These are phyloP conservation scores for Larimichthys crocea DNA, from an alignment of 2,113 vertebrate genomes.

Conservation along the genomic window DNA sequence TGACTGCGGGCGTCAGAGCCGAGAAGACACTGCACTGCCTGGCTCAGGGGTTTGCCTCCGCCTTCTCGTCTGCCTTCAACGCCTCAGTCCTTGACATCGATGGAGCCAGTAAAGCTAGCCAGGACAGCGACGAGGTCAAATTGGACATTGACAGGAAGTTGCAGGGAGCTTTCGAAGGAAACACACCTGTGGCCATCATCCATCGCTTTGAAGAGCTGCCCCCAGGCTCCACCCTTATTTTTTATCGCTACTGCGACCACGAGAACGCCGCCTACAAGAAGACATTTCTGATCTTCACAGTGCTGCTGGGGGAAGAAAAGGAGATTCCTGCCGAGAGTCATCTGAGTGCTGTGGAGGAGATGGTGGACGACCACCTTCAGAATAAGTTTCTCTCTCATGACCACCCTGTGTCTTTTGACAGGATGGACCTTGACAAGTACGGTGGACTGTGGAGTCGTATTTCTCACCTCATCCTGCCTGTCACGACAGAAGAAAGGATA, in stretches of 20 bases:
- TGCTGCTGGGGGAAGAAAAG: constrained; percentile 87
- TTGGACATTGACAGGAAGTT: constrained; percentile 87
- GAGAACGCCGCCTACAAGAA: constrained; percentile 93
- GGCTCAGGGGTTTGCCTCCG: constrained; percentile 82
- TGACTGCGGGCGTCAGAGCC: constrained; percentile 84
- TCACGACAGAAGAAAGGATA: constrained; percentile 67
- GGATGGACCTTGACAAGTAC: constrained; percentile 84
- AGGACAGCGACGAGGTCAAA: constrained; percentile 89
- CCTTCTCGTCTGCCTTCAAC: constrained; percentile 82
- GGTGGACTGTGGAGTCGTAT: constrained; percentile 87
- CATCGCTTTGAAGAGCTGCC: constrained; percentile 92
- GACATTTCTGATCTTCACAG: constrained; percentile 89
- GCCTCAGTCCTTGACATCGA: constrained; percentile 84
- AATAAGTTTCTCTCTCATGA: constrained; percentile 78
- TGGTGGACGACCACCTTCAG: constrained; percentile 90
- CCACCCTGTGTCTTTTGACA: constrained; percentile 72
- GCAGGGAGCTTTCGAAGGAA: constrained; percentile 84
- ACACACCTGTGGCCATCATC: constrained; percentile 87
- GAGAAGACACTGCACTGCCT: constrained; percentile 89
- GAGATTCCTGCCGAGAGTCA: constrained; percentile 71
- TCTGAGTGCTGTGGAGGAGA: constrained; percentile 88
- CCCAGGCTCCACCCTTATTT: constrained; percentile 92
- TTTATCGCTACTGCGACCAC: constrained; percentile 98
- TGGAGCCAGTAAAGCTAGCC: constrained; percentile 70
- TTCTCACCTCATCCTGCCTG: constrained; percentile 85